Evolutionary conservation across 2,888 invertebrate species (phyloP).

Genomic region (Endomychus coccineus): DNA sequence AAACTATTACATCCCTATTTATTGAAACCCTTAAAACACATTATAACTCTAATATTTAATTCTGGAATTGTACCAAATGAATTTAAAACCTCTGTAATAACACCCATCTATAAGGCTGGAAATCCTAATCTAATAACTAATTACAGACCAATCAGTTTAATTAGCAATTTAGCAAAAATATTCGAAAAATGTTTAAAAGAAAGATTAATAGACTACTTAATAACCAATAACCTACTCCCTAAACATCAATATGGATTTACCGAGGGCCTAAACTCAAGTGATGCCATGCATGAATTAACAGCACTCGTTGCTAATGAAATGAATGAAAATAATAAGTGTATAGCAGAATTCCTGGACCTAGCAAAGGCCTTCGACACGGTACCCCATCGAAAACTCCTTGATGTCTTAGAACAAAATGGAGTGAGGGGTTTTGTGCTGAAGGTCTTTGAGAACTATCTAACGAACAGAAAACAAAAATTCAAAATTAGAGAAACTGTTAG

Average conservation of each 20-base stretch:
- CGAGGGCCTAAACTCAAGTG: not conserved
- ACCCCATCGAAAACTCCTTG: not conserved
- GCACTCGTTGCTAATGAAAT: not conserved
- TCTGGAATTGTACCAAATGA: conserved; percentile 1
- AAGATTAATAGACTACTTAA: not conserved
- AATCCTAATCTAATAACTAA: conserved; percentile 3
- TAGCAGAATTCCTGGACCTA: conserved; percentile 4
- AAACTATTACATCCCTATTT: conserved; percentile 1
- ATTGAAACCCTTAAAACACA: conserved; percentile 3
- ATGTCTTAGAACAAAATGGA: conserved; percentile 10
- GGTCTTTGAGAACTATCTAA: not conserved
- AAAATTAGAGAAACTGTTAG: too few species aligned
- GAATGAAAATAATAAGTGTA: conserved; percentile 1
- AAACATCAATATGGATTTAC: not conserved
- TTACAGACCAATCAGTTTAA: conserved; percentile 4
- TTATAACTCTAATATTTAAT: conserved; percentile 4
- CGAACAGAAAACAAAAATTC: not conserved
- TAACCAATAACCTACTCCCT: not conserved
- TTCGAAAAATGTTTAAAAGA: conserved; percentile 6
- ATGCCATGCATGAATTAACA: conserved; percentile 1
- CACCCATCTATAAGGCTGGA: not conserved
- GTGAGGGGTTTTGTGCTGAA: not conserved
- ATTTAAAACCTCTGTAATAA: conserved; percentile 3
- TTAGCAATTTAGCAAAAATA: conserved; percentile 5
- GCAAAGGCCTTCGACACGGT: conserved; percentile 6